Evolutionary conservation across 1,140 invertebrate genomes (phyloP), one percentile per base, ranked within the genome.

Genomic region (Bombus breviceps): DNA sequence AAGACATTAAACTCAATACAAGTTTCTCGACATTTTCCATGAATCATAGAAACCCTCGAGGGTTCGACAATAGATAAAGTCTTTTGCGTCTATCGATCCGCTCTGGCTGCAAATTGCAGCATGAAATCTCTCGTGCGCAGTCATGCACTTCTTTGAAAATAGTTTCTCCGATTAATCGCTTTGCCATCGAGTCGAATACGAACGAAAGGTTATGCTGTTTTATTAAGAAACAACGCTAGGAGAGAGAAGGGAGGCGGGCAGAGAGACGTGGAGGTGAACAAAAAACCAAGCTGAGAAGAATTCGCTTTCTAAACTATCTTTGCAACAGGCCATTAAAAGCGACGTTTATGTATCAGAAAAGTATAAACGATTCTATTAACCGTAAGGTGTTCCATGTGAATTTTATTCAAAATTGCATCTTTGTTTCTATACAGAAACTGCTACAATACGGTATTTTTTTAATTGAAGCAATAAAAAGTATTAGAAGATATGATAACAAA

Each of bases 161-260:
- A 83, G 81, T 83, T 83, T 83, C 81, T 76, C 72, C 81, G 81
- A 64, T 83, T 83, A 83, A 83, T 83, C 81, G 81, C 25, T 64
- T 43, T 41, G 59, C 68, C 72, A 76, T 83, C 72, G 59, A 76
- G 25, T 76, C 81, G 81, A 83, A 83, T 76, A 72, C 34, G 64
- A 66, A 75, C 57, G 71, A 83, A 83, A 75, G 72, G 72, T 76
- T 83, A 83, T 76, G 18, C 72, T 47, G 41, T 83, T 83, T 83
- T 76, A 68, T 83, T 83, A 83, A 66, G 72, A 75, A 75, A 62
- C 59, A 66, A 41, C 43, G 9, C 41, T 22, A 5, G 25, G 8
- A 39, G 57, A 59, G 34, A 28, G 32, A 73, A n/a, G n/a, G 5
- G 0, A 18, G 57, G 10, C 37, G 15, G 28, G 37, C 37, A 22